phyloP scores from a whole-genome alignment of 2,797 vertebrate genomes.

The Lepus townsendii region DNA sequence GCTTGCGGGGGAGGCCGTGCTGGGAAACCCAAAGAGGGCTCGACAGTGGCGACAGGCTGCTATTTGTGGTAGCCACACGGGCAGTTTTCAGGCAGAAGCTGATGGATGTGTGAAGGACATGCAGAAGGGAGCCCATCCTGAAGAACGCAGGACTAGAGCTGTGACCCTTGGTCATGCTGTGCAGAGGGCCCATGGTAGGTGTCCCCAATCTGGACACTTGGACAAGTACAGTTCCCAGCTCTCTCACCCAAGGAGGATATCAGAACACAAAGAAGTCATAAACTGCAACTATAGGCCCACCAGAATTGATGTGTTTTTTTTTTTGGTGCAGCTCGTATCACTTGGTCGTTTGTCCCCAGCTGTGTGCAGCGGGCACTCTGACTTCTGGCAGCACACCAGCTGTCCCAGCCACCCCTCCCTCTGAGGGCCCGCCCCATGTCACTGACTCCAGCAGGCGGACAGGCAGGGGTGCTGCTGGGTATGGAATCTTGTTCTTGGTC shows the following conservation, averaged over 20 bases:
- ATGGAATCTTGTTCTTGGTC: not conserved
- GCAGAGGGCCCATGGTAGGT: not conserved
- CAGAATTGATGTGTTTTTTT: not conserved
- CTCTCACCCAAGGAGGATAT: not conserved
- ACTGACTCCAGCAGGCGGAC: not conserved
- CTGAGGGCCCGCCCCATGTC: not conserved
- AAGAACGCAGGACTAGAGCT: not conserved
- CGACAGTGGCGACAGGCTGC: not conserved
- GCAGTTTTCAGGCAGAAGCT: not conserved
- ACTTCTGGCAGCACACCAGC: not conserved
- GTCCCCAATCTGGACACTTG: not conserved
- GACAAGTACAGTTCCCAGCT: not conserved
- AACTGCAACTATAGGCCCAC: not conserved
- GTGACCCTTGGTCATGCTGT: not conserved
- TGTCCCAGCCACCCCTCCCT: not conserved
- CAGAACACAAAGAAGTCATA: not conserved
- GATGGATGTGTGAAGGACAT: not conserved
- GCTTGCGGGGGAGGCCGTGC: not conserved
- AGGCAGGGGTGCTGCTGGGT: too few relatives aligned
- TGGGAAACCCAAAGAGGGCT: not conserved
- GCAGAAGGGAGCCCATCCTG: not conserved
- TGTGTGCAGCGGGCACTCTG: not conserved
- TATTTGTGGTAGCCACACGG: fast-evolving
- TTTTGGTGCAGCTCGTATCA: not conserved
- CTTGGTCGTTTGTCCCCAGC: not conserved